Conservation (phyloP, 2,113 vertebrate species). For the Hassar affinis region DNA sequence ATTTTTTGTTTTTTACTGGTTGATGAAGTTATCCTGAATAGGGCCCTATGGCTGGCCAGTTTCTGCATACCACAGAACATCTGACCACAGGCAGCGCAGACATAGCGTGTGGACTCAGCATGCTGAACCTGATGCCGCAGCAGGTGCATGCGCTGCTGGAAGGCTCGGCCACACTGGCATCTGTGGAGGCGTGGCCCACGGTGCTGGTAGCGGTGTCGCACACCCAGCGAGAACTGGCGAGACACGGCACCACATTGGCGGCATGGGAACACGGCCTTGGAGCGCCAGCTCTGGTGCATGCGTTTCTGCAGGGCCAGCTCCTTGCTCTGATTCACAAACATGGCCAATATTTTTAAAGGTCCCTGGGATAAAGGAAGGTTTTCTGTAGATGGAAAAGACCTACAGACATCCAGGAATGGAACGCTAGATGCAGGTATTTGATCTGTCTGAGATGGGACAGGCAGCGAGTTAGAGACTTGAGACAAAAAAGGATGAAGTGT, state of each 20-base stretch:
- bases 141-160: slow-evolving; percentile 69
- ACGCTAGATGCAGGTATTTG: background rate
- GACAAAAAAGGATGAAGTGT: background rate
- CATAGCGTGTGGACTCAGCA: slow-evolving; percentile 68
- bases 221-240: slow-evolving; percentile 65
- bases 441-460: background rate
- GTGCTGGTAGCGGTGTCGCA: slow-evolving; percentile 74
- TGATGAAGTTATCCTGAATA: background rate
- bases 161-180: slow-evolving; percentile 73
- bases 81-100: slow-evolving; percentile 71
- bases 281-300: slow-evolving; percentile 62
- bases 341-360: slow-evolving; percentile 56
- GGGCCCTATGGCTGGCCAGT: slow-evolving; percentile 52
- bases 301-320: slow-evolving; percentile 56
- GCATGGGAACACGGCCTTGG: slow-evolving; percentile 62
- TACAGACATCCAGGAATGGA: background rate
- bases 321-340: slow-evolving; percentile 65
- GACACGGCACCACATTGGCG: slow-evolving; percentile 68
- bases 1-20: slow-evolving; percentile 40
- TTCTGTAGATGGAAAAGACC: background rate
- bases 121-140: slow-evolving; percentile 76
- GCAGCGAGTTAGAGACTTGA: background rate
- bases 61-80: slow-evolving; percentile 55
- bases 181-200: slow-evolving; percentile 61
- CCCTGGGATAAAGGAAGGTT: background rate